phyloP scores from a whole-genome alignment of 2,888 invertebrate species.

The Spisula solida region DNA sequence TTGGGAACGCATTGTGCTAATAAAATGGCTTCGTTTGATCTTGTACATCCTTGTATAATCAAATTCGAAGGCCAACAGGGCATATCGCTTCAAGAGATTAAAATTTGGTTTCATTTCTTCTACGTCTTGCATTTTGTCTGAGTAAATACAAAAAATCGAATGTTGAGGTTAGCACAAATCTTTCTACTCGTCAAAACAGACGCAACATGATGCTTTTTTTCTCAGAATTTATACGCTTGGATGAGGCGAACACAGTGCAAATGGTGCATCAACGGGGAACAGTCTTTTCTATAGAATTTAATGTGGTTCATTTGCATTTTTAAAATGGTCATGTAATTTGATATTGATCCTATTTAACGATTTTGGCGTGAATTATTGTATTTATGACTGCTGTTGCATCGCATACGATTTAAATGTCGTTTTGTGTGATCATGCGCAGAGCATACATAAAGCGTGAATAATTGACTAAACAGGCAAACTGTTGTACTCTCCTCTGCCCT shows the following conservation, averaged over 20 bases:
- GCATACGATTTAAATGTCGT: too few species aligned
- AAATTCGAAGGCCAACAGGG: neutral
- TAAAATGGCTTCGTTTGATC: neutral
- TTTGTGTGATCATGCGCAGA: too few species aligned
- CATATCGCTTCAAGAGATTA: neutral
- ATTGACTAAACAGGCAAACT: too few species aligned
- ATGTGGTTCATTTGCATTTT: slow-evolving; percentile 11
- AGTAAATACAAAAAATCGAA: neutral
- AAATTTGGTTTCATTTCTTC: neutral
- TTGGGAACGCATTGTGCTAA: neutral
- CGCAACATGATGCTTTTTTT: neutral
- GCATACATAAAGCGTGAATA: too few species aligned
- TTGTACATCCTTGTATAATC: neutral
- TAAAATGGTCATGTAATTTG: too few species aligned
- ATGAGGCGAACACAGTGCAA: neutral
- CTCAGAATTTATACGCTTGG: neutral
- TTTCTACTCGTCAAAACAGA: neutral
- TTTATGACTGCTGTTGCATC: too few species aligned
- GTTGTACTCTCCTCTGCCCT: too few species aligned
- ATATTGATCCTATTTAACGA: too few species aligned
- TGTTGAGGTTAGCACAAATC: neutral
- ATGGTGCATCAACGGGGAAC: neutral
- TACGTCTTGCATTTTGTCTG: neutral
- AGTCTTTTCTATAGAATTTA: neutral
- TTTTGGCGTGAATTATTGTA: too few species aligned